A percentile compares a stretch with the other conserved stretches of the same genome.
phyloP scores from a whole-genome alignment of 2,113 vertebrate species.

The Phrynocephalus versicolor region DNA sequence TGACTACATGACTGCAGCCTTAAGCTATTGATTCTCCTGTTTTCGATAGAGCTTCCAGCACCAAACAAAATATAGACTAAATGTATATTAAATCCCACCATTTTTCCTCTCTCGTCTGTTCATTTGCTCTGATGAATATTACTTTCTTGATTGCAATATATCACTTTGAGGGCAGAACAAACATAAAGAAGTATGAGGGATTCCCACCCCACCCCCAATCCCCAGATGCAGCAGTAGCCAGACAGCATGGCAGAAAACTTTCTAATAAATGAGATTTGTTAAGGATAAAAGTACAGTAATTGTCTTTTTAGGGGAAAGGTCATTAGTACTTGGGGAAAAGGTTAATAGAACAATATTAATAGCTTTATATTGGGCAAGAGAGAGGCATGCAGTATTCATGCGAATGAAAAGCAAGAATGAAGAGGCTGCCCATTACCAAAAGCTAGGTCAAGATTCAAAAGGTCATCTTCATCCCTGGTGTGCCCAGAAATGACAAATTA shows the following conservation, averaged over 20 bases:
- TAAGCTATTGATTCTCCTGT: background rate
- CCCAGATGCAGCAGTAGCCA: constrained; percentile 66
- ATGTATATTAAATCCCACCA: background rate
- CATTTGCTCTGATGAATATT: background rate
- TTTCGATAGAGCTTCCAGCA: too few relatives aligned
- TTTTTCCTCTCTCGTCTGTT: background rate
- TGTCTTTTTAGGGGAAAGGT: constrained; percentile 71
- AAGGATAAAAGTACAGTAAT: constrained; percentile 73
- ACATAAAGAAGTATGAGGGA: constrained; percentile 69
- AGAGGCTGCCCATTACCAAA: constrained; percentile 57
- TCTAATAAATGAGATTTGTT: constrained; percentile 79
- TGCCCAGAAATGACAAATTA: constrained; percentile 65
- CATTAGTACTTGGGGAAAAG: constrained; percentile 62
- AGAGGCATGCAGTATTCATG: constrained; percentile 66
- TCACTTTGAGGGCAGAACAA: constrained; percentile 40
- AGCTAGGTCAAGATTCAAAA: constrained; percentile 64
- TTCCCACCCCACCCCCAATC: background rate
- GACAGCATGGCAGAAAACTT: constrained; percentile 72
- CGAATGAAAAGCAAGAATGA: constrained; percentile 71
- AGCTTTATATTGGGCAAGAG: constrained; percentile 59
- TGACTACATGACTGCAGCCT: background rate
- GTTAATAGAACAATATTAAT: constrained; percentile 71
- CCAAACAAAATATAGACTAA: background rate
- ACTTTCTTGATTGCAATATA: background rate
- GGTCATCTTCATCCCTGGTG: constrained; percentile 60